These are phyloP conservation scores for Leucophenga maculata DNA, from an alignment of 2,888 invertebrate genomes.

Conservation along the genomic window DNA sequence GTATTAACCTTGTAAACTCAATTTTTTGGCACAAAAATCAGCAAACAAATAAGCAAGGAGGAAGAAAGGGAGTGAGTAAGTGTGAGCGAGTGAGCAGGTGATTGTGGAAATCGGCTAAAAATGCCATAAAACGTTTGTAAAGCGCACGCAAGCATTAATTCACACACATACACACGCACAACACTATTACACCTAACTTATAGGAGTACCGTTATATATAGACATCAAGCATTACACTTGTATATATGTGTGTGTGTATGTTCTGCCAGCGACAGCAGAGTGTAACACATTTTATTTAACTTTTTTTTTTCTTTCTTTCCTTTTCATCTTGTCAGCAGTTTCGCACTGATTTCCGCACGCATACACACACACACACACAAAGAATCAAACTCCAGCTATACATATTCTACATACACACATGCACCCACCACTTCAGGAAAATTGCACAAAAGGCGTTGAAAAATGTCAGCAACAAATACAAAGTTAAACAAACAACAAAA, in stretches of 20 bases:
- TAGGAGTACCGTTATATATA: neutral
- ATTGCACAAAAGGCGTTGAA: slow-evolving; percentile 45
- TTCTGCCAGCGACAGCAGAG: slow-evolving; percentile 45
- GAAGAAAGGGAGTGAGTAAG: neutral
- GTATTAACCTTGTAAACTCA: slow-evolving; percentile 54
- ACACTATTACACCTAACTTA: neutral
- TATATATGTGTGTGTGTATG: slow-evolving; percentile 13
- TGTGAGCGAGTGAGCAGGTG: neutral
- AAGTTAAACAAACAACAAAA: neutral
- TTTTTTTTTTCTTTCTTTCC: slow-evolving; percentile 36
- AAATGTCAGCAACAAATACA: slow-evolving; percentile 32
- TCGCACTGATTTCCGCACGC: slow-evolving; percentile 54
- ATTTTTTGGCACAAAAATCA: neutral
- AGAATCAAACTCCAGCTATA: neutral
- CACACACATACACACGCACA: slow-evolving; percentile 35
- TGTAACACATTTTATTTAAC: slow-evolving; percentile 64
- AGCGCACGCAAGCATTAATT: slow-evolving; percentile 37
- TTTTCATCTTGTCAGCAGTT: slow-evolving; percentile 58
- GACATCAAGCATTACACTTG: slow-evolving; percentile 1
- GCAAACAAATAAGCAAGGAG: neutral
- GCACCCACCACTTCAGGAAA: neutral
- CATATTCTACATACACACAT: neutral
- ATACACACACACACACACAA: neutral
- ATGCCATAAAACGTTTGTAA: slow-evolving; percentile 42
- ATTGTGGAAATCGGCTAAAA: slow-evolving; percentile 7